Evolutionary conservation across 2,888 invertebrate species (phyloP), one percentile per base, ranked within the genome.

Genomic region (Malthinus seriepunctatus): DNA sequence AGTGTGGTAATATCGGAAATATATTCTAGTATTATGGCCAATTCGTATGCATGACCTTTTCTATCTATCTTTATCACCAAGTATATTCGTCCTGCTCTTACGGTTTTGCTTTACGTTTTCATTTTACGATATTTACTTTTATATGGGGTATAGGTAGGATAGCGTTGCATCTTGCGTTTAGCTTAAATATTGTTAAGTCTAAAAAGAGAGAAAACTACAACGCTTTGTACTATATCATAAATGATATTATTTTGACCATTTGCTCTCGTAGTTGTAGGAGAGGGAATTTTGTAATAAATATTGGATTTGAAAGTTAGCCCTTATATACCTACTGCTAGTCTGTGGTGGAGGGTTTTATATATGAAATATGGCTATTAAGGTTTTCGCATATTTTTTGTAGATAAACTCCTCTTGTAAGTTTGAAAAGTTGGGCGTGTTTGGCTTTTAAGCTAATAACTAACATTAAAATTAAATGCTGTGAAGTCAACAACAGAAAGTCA

Each of bases 21-120:
- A 74, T 74, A 74, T 73, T 69, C 65, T 57, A 69, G 63, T 67
- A 73, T 73, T 74, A 73, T 60, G 62, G 67, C 66, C 71, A 68
- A 73, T 74, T 74, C 73, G 73, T 73, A 74, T 74, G 73, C 73
- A 73, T 71, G 69, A 67, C 65, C 69, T 63, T 66, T 63, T 61
- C 58, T 62, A 66, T 58, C 55, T 64, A 61, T 60, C 64, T 51
- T 52, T 46, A 38, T 63, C 51, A 34, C 50, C 60, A 66, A 56
- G 32, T 39, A 35, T 51, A 37, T 54, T 51, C 45, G 46, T 60
- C 63, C 49, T 48, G 10, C 56, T 60, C 51, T n/a, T 15, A 5
- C 39, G 39, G 39, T 42, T 23, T 42, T 42, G 39, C 39, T 42
- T 42, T 42, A 42, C 39, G 44, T 42, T 49, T 53, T 46, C 44